Evolutionary conservation across 1,140 invertebrate genomes (phyloP).

Genomic region (Alviniconcha marisindica): DNA sequence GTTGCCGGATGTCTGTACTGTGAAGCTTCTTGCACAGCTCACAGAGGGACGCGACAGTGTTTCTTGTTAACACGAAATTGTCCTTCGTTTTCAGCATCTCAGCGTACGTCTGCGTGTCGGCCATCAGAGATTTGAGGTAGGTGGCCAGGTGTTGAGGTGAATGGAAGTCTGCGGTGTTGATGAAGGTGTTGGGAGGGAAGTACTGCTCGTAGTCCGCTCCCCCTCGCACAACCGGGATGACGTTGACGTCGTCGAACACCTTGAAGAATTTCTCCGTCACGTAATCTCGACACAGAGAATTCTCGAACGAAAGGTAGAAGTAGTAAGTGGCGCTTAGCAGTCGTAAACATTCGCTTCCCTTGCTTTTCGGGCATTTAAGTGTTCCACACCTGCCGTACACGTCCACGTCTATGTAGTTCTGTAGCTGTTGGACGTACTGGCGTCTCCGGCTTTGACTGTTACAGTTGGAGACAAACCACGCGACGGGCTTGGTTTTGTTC

Average conservation of each 20-base stretch:
- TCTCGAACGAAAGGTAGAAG: constrained; percentile 80
- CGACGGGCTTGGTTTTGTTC: neutral
- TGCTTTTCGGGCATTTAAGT: constrained; percentile 29
- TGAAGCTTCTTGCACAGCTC: constrained; percentile 33
- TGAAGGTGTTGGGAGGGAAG: constrained; percentile 80
- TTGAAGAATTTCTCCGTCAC: constrained; percentile 93
- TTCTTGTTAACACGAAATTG: neutral
- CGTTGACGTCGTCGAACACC: constrained; percentile 55
- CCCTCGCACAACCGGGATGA: constrained; percentile 85
- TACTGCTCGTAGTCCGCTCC: constrained; percentile 76
- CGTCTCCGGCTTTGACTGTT: neutral
- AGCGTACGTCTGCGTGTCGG: constrained; percentile 67
- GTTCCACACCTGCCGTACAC: constrained; percentile 81
- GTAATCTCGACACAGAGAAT: constrained; percentile 80
- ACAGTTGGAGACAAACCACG: constrained; percentile 10
- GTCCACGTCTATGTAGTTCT: constrained; percentile 79
- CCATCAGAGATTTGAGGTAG: constrained; percentile 83
- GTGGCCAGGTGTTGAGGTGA: constrained; percentile 90
- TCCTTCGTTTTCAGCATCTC: constrained; percentile 34
- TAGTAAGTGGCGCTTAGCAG: constrained; percentile 48
- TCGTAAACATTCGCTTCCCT: constrained; percentile 85
- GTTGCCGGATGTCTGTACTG: neutral
- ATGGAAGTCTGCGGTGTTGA: constrained; percentile 96
- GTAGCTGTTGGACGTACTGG: constrained; percentile 61
- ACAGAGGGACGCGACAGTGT: neutral